phyloP scores from a whole-genome alignment of 1,140 invertebrate species.

The Lepidotrigona ventralis region DNA sequence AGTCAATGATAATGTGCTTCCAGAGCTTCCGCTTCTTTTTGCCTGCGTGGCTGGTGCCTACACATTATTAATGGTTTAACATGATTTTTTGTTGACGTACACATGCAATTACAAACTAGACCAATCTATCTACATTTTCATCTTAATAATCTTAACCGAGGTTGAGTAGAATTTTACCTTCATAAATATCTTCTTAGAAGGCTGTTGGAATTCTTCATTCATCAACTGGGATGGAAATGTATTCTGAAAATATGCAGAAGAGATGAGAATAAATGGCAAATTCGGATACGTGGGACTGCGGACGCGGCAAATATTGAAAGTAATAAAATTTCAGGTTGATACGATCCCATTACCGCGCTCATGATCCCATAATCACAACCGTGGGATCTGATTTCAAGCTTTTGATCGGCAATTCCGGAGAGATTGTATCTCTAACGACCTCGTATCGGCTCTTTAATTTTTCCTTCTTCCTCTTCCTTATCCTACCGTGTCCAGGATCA shows the following conservation, averaged over 20 bases:
- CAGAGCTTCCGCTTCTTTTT: conserved; percentile 7
- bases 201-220: no score
- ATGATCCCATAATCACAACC: conserved; percentile 48
- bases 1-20: not conserved
- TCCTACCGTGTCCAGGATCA: not conserved
- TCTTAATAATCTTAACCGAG: no score
- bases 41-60: not conserved
- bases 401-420: conserved; percentile 55
- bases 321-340: conserved; percentile 26
- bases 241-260: not conserved
- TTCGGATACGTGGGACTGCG: not conserved
- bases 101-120: no score
- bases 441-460: conserved; percentile 12
- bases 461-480: conserved; percentile 20
- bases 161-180: not conserved
- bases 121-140: no score
- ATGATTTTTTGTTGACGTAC: no score
- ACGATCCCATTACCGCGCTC: conserved; percentile 9
- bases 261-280: not conserved
- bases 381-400: conserved; percentile 61
- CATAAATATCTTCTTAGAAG: not conserved
- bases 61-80: no score
- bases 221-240: not conserved
- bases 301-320: conserved; percentile 15
- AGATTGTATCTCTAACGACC: conserved; percentile 55